Evolutionary conservation across 1,140 invertebrate species (phyloP), one percentile per base, ranked within the genome.

Genomic region (Mercenaria mercenaria): DNA sequence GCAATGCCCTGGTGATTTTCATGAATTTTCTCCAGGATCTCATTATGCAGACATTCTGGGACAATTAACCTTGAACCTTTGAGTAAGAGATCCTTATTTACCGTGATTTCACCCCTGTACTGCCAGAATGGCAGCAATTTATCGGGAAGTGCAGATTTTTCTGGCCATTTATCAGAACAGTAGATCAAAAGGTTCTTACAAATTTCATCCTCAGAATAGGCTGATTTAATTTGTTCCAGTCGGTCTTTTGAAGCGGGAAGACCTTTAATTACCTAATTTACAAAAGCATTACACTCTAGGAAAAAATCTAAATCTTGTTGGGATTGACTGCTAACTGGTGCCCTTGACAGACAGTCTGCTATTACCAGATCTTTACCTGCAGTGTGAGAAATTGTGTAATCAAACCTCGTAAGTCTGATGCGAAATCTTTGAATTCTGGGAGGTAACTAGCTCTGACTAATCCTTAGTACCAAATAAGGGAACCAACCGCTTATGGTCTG

Each of bases 1-100:
- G 41, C 39, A 23, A 91, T 76, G 18, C 90, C 89, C 50, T 79
- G 77, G 64, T 92, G 87, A 41, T 72, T 83, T 76, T 88, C 79
- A 50, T 92, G 90, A 26, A 92, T 74, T 61, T 79, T 85, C 4
- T 34, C 26, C n/a, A 83, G 18, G n/a, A 81, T 67, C 29, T 89
- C 84, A 0, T 41, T n/a, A 77, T 84, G 52, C 37, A 91, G 8
- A 13, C 20, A n/a, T 67, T 34, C 2, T 3, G 56, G 50, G n/a
- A 81, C 76, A 4, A 83, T 67, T 34, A 89, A 18, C 15, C 59
- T 67, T 26, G 20, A 34, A 20, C 43, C 41, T 41, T 56, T 41
- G 15, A 88, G 23, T 4, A 88, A 13, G 0, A 69, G 13, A 47
- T 41, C 76, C 3, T 80, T 26, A 34, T 29, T n/a, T n/a, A n/a